A percentile compares a stretch with the other conserved stretches of the same genome.
These are phyloP conservation scores for Sycophila sp. DNA, from an alignment of 1,140 invertebrate species.

Conservation along the genomic window DNA sequence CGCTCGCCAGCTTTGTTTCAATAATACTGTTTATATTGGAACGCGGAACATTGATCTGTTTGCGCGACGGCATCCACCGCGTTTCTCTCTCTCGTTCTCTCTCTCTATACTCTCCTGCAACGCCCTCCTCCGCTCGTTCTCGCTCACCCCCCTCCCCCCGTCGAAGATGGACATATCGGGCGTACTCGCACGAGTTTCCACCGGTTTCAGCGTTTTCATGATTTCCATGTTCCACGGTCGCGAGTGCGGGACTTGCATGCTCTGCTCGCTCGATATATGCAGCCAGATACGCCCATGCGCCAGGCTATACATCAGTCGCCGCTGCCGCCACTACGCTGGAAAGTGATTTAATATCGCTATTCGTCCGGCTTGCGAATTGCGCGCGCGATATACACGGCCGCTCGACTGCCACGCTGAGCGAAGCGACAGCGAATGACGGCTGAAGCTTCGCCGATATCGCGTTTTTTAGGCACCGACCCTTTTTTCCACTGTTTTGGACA, in stretches of 20 bases:
- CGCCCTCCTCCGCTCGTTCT: conserved; percentile 40
- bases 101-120: conserved; percentile 22
- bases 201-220: conserved; percentile 19
- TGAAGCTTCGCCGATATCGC: conserved; percentile 33
- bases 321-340: background rate
- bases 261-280: conserved; percentile 3
- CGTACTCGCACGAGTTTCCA: background rate
- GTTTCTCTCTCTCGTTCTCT: background rate
- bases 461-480: no score
- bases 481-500: no score
- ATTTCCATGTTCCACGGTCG: conserved; percentile 17
- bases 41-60: conserved; percentile 67
- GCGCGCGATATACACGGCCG: no score
- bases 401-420: conserved; percentile 1
- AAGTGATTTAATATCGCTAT: conserved; percentile 31
- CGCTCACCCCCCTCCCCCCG: background rate
- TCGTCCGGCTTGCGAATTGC: background rate
- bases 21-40: conserved; percentile 69
- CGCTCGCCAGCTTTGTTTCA: conserved; percentile 65
- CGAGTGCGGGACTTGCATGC: background rate
- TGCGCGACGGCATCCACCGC: conserved; percentile 50
- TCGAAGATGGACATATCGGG: conserved; percentile 33
- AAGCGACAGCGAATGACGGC: conserved; percentile 20
- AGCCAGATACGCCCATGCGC: conserved; percentile 24
- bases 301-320: conserved; percentile 1